Evolutionary conservation across 2,113 vertebrate species (phyloP).

Genomic region (Martes martes): DNA sequence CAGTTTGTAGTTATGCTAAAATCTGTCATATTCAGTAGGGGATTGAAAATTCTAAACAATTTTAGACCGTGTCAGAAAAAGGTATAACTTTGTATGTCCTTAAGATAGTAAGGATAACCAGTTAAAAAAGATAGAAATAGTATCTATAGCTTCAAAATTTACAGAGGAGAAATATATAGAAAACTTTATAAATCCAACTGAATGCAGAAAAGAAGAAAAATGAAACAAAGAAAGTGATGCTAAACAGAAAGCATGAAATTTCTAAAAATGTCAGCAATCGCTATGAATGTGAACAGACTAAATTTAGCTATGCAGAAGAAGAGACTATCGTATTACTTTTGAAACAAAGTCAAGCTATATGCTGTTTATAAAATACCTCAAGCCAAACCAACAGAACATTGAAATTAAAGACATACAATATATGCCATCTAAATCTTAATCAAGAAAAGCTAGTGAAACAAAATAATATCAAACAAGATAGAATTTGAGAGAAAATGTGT

Average conservation of each 20-base stretch:
- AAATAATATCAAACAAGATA: neutral
- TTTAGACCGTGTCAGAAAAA: neutral
- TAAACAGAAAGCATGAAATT: neutral
- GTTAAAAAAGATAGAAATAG: neutral
- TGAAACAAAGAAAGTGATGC: neutral
- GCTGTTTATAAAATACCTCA: neutral
- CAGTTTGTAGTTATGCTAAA: neutral
- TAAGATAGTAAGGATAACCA: neutral
- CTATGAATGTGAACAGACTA: slow-evolving; percentile 2
- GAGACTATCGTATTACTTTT: neutral
- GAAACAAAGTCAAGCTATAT: neutral
- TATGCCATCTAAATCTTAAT: neutral
- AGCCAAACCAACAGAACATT: neutral
- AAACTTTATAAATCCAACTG: neutral
- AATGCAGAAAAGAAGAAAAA: neutral
- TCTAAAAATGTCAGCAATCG: neutral
- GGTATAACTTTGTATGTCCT: neutral
- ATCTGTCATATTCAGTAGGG: neutral
- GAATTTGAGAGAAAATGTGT: neutral
- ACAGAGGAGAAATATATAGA: neutral
- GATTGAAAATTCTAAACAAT: neutral
- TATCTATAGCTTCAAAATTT: neutral
- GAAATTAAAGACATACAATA: neutral
- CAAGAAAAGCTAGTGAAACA: neutral
- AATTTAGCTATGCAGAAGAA: neutral